Evolutionary conservation across 1,140 invertebrate genomes (phyloP).

Genomic region (Pygmarrhopalites habei): DNA sequence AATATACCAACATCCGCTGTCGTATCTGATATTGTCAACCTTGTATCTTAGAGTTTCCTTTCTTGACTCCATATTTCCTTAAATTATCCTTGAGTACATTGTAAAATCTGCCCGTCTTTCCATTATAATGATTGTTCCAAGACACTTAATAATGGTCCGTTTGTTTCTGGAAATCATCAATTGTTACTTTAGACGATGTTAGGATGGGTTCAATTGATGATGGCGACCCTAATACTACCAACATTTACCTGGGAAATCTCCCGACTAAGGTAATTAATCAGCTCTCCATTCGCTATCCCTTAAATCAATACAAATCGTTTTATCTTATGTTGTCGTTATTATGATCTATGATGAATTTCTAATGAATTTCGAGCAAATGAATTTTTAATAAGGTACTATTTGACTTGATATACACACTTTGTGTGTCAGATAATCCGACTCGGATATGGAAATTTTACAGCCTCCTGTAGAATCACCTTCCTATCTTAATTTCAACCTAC

Average conservation of each 20-base stretch:
- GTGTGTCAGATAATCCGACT: too few species aligned
- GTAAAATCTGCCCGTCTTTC: too few species aligned
- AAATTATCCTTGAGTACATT: not conserved
- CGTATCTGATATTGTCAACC: too few species aligned
- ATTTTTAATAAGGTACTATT: too few species aligned
- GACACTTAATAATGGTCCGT: conserved; percentile 32
- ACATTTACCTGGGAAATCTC: conserved; percentile 94
- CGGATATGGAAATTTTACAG: too few species aligned
- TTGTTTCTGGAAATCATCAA: conserved; percentile 35
- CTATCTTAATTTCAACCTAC: too few species aligned
- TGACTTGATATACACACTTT: too few species aligned
- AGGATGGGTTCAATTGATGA: conserved; percentile 42
- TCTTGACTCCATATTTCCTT: not conserved
- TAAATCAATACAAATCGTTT: conserved; percentile 1
- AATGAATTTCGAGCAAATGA: too few species aligned
- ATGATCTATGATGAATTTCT: too few species aligned
- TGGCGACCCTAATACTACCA: conserved; percentile 94
- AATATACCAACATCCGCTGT: too few species aligned
- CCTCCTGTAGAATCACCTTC: too few species aligned
- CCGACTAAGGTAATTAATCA: conserved; percentile 72
- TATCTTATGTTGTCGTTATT: not conserved
- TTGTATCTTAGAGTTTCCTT: too few species aligned
- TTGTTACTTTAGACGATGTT: conserved; percentile 39
- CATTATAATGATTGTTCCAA: conserved; percentile 1
- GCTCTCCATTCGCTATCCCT: not conserved